Percentiles rank a stretch among this genome's conserved stretches.
These are phyloP conservation scores for Glareola pratincola DNA, from an alignment of 2,113 vertebrate species.

Conservation along the genomic window DNA sequence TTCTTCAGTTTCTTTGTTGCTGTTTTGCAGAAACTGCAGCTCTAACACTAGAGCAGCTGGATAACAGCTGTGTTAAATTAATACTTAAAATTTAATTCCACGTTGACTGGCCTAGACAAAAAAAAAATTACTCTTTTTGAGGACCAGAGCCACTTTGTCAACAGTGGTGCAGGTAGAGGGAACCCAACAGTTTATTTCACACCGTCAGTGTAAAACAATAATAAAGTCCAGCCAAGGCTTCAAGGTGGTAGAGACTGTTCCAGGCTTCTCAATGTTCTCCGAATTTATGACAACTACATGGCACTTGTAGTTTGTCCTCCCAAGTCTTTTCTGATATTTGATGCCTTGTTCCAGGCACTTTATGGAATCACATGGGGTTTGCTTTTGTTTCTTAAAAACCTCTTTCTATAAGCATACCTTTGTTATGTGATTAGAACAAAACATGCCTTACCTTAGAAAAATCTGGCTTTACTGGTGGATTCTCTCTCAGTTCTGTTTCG, in stretches of 20 bases:
- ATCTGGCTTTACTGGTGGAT: constrained; percentile 84
- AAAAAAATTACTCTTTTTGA: not conserved
- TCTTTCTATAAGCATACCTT: not conserved
- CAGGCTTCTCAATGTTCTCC: not conserved
- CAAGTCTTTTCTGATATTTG: not conserved
- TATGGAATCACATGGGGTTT: not conserved
- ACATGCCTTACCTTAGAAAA: constrained; percentile 80
- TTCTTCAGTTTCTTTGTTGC: not conserved
- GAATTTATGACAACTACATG: not conserved
- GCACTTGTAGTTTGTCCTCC: not conserved
- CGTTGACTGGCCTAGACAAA: not conserved
- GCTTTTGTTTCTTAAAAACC: not conserved
- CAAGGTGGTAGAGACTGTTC: not conserved
- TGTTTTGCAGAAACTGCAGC: not conserved
- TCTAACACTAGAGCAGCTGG: not conserved
- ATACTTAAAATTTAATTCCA: not conserved
- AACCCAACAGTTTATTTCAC: not conserved
- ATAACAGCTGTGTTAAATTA: not conserved
- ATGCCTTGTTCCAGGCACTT: not conserved
- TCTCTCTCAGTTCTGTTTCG: constrained; percentile 83
- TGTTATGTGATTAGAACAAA: not conserved
- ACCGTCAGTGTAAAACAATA: not conserved
- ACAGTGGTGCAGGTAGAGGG: not conserved
- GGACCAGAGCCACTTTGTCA: not conserved
- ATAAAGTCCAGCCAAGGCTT: not conserved